phyloP scores from a whole-genome alignment of 1,140 invertebrate genomes.

The Mizuhopecten yessoensis region DNA sequence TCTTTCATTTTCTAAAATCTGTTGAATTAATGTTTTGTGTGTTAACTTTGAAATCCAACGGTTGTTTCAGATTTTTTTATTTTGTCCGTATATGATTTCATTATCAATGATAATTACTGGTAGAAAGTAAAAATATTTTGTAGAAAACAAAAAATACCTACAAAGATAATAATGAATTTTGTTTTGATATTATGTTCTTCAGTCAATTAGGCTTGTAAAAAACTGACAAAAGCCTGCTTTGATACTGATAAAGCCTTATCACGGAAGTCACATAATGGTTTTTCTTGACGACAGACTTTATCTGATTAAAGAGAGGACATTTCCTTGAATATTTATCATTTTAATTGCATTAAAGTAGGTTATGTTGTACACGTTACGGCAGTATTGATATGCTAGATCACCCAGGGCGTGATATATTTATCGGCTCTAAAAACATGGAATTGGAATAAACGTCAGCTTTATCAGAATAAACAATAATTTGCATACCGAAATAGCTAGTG shows the following conservation, averaged over 20 bases:
- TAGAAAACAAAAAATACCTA: background rate
- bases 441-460: constrained; percentile 3
- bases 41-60: background rate
- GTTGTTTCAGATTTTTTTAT: background rate
- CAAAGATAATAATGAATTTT: background rate
- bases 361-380: background rate
- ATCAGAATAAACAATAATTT: constrained; percentile 40
- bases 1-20: no score
- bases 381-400: constrained; percentile 1
- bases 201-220: background rate
- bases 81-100: background rate
- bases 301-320: constrained; percentile 5
- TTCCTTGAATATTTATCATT: constrained; percentile 36
- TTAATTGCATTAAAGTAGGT: constrained; percentile 40
- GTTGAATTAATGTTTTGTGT: no score
- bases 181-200: background rate
- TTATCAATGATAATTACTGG: background rate
- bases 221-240: background rate
- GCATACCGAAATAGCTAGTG: background rate
- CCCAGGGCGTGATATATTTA: constrained; percentile 9
- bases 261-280: constrained; percentile 34
- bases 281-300: background rate
- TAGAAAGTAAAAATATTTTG: background rate
- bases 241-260: background rate
- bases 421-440: constrained; percentile 16